phyloP scores from a whole-genome alignment of 2,113 vertebrate genomes.

The Desmodus rotundus region DNA sequence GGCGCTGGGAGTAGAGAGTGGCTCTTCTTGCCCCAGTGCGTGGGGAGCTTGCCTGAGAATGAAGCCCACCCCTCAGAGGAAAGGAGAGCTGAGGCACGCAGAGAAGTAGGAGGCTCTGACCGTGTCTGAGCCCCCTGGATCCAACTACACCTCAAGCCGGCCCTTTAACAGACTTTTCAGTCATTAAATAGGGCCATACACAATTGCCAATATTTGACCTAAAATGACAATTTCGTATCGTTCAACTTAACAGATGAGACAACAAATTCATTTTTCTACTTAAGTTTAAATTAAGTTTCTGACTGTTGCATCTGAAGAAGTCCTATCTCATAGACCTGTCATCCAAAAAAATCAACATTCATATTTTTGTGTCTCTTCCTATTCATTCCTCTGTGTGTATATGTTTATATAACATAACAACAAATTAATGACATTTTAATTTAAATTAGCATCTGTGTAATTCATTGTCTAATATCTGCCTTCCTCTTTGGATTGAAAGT shows the following conservation, averaged over 20 bases:
- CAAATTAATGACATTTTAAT: background rate
- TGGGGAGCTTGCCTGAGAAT: background rate
- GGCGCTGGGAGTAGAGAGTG: background rate
- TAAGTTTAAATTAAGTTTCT: conserved; percentile 1
- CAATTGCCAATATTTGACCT: background rate
- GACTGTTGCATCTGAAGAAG: background rate
- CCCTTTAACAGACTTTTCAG: background rate
- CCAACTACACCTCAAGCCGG: background rate
- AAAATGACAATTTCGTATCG: background rate
- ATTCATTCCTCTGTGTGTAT: background rate
- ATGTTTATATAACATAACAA: background rate
- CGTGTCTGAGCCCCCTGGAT: background rate
- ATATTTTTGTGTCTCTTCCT: background rate
- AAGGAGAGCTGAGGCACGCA: background rate
- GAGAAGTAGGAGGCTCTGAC: background rate
- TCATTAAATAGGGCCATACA: background rate
- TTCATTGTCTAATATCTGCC: background rate
- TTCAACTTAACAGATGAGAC: background rate
- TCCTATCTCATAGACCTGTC: background rate
- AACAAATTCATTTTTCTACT: background rate
- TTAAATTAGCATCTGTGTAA: background rate
- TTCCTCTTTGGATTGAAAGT: background rate
- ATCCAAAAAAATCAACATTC: background rate
- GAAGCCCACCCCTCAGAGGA: background rate
- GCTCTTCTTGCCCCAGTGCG: background rate